phyloP scores from a whole-genome alignment of 2,797 vertebrate species.

The Enteromius thamalakanensis region DNA sequence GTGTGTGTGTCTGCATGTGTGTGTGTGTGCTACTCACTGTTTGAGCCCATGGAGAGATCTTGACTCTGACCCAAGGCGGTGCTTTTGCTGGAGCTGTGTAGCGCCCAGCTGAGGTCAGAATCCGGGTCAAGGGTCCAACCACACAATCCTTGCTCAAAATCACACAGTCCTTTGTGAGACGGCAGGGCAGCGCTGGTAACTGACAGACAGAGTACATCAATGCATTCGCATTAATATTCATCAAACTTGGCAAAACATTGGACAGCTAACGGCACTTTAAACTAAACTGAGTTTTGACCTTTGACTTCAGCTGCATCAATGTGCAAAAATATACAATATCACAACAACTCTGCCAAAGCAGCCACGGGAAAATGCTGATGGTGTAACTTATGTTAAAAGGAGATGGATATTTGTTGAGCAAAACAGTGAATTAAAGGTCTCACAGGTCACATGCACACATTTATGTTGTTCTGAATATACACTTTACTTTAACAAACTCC shows the following conservation, averaged over 20 bases:
- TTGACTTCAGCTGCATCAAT: conserved; percentile 20
- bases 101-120: conserved; percentile 84
- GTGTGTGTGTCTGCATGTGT: not conserved
- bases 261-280: not conserved
- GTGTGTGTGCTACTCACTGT: conserved; percentile 54
- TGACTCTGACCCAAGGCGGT: conserved; percentile 57
- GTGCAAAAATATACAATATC: conserved; percentile 22
- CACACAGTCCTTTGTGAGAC: conserved; percentile 81
- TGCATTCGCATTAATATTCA: conserved; percentile 49
- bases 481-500: not conserved
- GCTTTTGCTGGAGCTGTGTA: conserved; percentile 75
- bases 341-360: conserved; percentile 8
- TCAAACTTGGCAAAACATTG: conserved; percentile 28
- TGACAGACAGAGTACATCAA: conserved; percentile 45
- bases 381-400: not conserved
- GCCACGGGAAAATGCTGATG: not conserved
- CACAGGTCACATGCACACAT: not conserved
- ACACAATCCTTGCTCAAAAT: conserved; percentile 87
- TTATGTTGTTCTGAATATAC: not conserved
- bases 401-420: not conserved
- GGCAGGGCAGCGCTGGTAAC: conserved; percentile 67
- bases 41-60: conserved; percentile 57
- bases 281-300: conserved; percentile 46
- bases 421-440: not conserved
- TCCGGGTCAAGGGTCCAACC: conserved; percentile 89